Evolutionary conservation across 2,888 invertebrate genomes (phyloP), one percentile per base, ranked within the genome.

Genomic region (Athalia cordata): DNA sequence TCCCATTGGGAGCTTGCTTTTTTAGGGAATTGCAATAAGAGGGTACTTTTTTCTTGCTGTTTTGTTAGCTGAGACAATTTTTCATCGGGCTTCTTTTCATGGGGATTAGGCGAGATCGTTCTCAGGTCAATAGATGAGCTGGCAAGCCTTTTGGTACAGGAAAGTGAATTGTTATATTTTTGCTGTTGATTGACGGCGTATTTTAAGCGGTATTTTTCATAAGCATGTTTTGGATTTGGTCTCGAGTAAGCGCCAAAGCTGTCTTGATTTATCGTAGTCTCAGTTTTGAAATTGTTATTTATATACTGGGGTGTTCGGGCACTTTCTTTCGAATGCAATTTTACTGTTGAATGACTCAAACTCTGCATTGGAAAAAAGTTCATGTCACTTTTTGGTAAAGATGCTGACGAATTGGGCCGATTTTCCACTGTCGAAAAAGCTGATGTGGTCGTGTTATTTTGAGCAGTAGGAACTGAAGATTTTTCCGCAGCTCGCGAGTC

Each of bases 1-100:
- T 77, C 77, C 29, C 59, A 77, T 11, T 77, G 68, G 4, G 77
- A 77, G 50, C 62, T 77, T 49, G 77, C 52, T 45, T 61, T 77
- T 15, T 59, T 66, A 43, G 45, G 68, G 9, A n/a, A 61, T 50
- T 77, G 49, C 61, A 29, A 52, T 5, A 45, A 45, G 47, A 15
- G n/a, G 8, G 47, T 9, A 49, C 6, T 45, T 7, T 29, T 61
- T 8, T 62, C 62, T 62, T 50, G 43, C 6, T 11, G 50, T 52
- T 50, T 75, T 47, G 62, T 7, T 50, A 50, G 62, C 7, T 62
- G 64, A 11, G 75, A 62, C 43, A 75, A 13, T 64, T 62, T 75
- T 52, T 75, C 62, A 50, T 62, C 29, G 50, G 68, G 62, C 49
- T 68, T 70, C 9, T 29, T 52, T 61, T 70, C 68, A 61, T 68